Conservation (phyloP, 2,797 vertebrate species). For the Gambusia yucatana region DNA sequence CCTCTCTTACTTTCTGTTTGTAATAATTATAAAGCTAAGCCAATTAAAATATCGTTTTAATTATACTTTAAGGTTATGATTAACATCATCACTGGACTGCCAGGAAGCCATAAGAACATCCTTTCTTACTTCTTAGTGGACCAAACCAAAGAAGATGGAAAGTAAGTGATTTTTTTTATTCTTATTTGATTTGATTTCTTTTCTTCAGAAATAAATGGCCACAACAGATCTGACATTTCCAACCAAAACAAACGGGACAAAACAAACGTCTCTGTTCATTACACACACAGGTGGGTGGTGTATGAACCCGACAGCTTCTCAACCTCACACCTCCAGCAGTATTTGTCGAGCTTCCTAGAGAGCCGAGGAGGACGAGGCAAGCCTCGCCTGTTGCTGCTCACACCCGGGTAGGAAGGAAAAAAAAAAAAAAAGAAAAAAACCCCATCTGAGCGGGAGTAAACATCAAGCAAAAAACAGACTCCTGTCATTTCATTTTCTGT, state of each 20-base stretch:
- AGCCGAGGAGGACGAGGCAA: conserved; percentile 77
- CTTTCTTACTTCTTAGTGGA: conserved; percentile 88
- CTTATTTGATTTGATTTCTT: no score
- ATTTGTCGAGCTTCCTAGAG: conserved; percentile 85
- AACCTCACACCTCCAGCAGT: conserved; percentile 89
- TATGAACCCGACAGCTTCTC: conserved; percentile 91
- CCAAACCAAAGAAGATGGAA: conserved; percentile 86
- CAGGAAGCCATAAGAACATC: conserved; percentile 88
- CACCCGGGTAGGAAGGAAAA: conserved; percentile 86
- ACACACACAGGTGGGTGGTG: conserved; percentile 86
- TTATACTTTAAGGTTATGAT: conserved; percentile 83
- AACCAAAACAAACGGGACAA: not conserved
- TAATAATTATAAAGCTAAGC: not conserved
- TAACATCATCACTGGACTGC: conserved; percentile 90
- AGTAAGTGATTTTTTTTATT: conserved; percentile 74
- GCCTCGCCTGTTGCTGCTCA: conserved; percentile 86
- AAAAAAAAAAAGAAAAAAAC: no score
- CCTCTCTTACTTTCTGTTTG: not conserved
- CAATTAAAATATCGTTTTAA: conserved; percentile 25
- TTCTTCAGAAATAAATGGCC: not conserved
- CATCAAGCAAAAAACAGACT: not conserved
- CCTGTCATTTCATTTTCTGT: not conserved
- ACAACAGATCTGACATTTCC: not conserved
- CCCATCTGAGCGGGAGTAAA: not conserved
- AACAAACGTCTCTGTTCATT: conserved; percentile 7